Percentiles rank a stretch among this genome's conserved stretches.
Evolutionary conservation across 2,113 vertebrate genomes (phyloP).

Genomic region (Hoplias malabaricus): DNA sequence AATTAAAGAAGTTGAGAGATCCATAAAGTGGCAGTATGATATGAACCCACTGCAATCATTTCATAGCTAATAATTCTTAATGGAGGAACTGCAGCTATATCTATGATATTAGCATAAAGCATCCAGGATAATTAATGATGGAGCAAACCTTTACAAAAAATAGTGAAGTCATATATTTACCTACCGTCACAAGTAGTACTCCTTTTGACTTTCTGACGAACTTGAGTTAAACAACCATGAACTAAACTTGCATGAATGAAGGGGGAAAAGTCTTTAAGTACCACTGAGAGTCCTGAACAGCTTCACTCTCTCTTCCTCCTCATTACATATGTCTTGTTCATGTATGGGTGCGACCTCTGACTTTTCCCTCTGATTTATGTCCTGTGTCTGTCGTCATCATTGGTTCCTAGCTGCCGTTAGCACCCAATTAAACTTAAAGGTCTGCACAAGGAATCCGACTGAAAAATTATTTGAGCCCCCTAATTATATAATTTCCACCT

Average conservation of each 20-base stretch:
- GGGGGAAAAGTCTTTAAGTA: slow-evolving; percentile 12
- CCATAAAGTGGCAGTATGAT: slow-evolving; percentile 13
- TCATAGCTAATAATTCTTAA: background rate
- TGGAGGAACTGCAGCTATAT: background rate
- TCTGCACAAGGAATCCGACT: slow-evolving; percentile 57
- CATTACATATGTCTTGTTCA: slow-evolving; percentile 62
- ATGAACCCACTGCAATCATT: background rate
- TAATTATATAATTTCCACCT: slow-evolving; percentile 64
- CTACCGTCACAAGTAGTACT: background rate
- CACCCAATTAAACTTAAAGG: slow-evolving; percentile 70
- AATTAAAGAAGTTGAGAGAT: slow-evolving; percentile 14
- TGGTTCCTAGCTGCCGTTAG: slow-evolving; percentile 54
- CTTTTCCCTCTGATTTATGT: slow-evolving; percentile 60
- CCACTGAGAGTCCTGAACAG: slow-evolving; percentile 1
- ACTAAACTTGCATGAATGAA: background rate
- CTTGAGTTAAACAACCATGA: slow-evolving; percentile 25
- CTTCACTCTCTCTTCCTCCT: slow-evolving; percentile 44
- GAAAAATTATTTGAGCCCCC: slow-evolving; percentile 57
- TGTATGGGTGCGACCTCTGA: slow-evolving; percentile 66
- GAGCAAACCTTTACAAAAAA: background rate
- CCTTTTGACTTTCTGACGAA: background rate
- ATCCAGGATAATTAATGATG: background rate
- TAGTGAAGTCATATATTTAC: slow-evolving; percentile 3
- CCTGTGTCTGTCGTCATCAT: slow-evolving; percentile 59
- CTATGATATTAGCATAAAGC: background rate